A percentile compares a stretch with the other conserved stretches of the same genome.
phyloP scores from a whole-genome alignment of 1,140 invertebrate genomes.

The Danaus plexippus region DNA sequence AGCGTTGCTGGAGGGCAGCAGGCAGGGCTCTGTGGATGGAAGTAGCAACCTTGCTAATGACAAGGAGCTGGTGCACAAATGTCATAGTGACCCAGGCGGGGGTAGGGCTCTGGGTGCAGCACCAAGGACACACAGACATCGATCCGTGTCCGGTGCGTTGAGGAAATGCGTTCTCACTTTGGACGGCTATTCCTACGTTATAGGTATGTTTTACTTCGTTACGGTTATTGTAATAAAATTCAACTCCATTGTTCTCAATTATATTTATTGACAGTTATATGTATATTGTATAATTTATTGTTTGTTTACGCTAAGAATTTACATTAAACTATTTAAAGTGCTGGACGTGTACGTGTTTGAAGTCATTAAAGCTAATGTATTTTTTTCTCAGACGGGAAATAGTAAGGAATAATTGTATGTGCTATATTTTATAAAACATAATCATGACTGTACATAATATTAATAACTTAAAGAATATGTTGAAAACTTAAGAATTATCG shows the following conservation, averaged over 20 bases:
- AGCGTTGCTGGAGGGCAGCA: conserved; percentile 59
- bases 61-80: conserved; percentile 77
- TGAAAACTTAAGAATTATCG: too few species aligned
- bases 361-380: too few species aligned
- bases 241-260: too few species aligned
- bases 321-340: not conserved
- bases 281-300: conserved; percentile 4
- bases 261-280: too few species aligned
- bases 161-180: conserved; percentile 84
- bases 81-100: conserved; percentile 73
- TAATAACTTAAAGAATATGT: too few species aligned
- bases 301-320: conserved; percentile 1
- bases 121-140: conserved; percentile 51
- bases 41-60: conserved; percentile 63
- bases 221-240: too few species aligned
- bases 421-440: too few species aligned
- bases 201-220: conserved; percentile 75
- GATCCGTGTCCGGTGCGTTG: conserved; percentile 68
- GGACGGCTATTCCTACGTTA: conserved; percentile 86
- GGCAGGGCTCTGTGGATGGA: conserved; percentile 67
- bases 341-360: not conserved
- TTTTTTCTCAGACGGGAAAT: too few species aligned
- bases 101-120: conserved; percentile 49
- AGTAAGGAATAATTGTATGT: too few species aligned
- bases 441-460: too few species aligned